These are phyloP conservation scores for Coelinius sp. DNA, from an alignment of 2,888 invertebrate genomes.

Conservation along the genomic window DNA sequence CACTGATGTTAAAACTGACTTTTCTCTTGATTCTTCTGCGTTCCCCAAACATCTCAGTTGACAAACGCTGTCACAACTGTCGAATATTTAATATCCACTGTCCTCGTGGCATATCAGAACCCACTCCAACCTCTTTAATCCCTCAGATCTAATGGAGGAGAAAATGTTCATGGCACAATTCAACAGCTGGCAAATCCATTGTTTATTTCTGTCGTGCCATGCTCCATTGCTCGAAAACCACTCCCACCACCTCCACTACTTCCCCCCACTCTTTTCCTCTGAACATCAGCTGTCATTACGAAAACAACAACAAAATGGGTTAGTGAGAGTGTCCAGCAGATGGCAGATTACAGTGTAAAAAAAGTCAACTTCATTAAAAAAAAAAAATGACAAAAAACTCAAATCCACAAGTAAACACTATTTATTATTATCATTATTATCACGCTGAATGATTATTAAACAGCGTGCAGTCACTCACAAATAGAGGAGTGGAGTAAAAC, in stretches of 20 bases:
- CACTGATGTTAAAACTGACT: not conserved
- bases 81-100: not conserved
- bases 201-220: constrained; percentile 3
- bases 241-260: not conserved
- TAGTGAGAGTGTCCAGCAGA: not conserved
- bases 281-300: not conserved
- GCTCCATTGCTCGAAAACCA: not conserved
- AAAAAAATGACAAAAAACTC: no score
- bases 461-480: not conserved
- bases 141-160: not conserved
- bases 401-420: no score
- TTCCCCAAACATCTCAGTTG: not conserved
- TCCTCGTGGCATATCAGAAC: not conserved
- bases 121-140: not conserved
- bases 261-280: not conserved
- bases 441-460: not conserved
- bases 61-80: not conserved
- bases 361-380: no score
- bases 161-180: not conserved
- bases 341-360: not conserved
- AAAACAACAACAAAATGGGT: not conserved
- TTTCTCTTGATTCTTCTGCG: not conserved
- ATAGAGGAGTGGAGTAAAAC: not conserved
- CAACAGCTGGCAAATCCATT: constrained; percentile 20
- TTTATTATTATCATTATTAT: not conserved